Conservation (phyloP, 30 jellyfish, hydroid and myxozoan genomes). For the Haliclystus octoradiatus region DNA sequence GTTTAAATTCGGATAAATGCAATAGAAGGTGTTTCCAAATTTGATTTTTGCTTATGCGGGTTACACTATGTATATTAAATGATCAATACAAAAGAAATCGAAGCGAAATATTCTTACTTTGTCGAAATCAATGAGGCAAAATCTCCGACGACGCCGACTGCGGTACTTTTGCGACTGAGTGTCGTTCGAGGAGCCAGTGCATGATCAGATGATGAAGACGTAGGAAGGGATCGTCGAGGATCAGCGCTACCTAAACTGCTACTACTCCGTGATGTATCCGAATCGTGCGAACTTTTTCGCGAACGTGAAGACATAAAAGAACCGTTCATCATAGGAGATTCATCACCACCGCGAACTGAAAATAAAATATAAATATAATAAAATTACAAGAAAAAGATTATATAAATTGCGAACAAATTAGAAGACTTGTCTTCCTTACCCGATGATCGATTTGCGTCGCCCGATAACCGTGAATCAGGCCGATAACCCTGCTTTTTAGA, state of each 20-base stretch:
- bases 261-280: neutral
- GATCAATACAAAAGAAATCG: too few relatives aligned
- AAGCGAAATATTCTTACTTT: slow-evolving; percentile 32
- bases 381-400: too few relatives aligned
- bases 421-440: too few relatives aligned
- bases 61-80: too few relatives aligned
- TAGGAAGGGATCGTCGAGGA: neutral
- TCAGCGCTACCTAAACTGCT: neutral
- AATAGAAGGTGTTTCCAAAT: too few relatives aligned
- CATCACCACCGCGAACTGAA: neutral
- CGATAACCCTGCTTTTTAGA: neutral
- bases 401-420: too few relatives aligned
- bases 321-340: neutral
- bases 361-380: too few relatives aligned
- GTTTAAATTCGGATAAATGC: too few relatives aligned
- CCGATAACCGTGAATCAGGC: neutral
- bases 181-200: neutral
- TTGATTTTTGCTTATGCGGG: too few relatives aligned
- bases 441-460: neutral
- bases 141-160: slow-evolving; percentile 17
- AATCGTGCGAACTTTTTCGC: neutral
- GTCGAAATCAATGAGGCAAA: slow-evolving; percentile 31
- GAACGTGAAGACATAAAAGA: neutral
- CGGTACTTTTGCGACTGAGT: slow-evolving; percentile 17
- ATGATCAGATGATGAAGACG: neutral